Evolutionary conservation across 2,797 vertebrate genomes (phyloP).

Genomic region (Sarcoramphus papa): DNA sequence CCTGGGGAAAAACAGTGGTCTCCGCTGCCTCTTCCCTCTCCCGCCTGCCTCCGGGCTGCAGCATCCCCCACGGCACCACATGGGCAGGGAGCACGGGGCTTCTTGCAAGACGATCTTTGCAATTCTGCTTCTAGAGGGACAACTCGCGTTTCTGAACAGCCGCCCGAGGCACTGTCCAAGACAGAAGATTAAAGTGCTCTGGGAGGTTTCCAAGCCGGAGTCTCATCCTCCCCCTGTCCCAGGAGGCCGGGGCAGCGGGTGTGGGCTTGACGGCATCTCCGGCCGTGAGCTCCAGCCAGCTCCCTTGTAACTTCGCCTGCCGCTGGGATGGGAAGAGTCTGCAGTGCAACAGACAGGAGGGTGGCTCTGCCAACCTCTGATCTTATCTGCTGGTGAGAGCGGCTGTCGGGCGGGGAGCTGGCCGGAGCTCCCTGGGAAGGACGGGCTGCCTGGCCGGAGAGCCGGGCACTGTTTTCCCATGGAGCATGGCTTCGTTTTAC

Average conservation of each 20-base stretch:
- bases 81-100: background rate
- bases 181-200: background rate
- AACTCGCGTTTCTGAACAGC: background rate
- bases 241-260: background rate
- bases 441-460: background rate
- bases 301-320: background rate
- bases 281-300: background rate
- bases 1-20: background rate
- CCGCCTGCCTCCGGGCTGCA: background rate
- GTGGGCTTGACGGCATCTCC: background rate
- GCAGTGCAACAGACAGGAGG: background rate
- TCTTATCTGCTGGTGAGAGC: background rate
- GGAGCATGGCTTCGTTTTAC: fast-evolving
- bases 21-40: background rate
- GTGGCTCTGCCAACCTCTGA: constrained; percentile 12
- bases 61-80: fast-evolving
- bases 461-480: background rate
- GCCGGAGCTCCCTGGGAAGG: background rate
- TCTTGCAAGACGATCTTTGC: background rate
- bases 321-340: background rate
- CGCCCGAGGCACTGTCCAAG: background rate
- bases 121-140: background rate
- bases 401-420: background rate
- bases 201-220: background rate
- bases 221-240: background rate